Conservation (phyloP, 2,888 invertebrate genomes). For the Chamaedrilus cognettii region DNA sequence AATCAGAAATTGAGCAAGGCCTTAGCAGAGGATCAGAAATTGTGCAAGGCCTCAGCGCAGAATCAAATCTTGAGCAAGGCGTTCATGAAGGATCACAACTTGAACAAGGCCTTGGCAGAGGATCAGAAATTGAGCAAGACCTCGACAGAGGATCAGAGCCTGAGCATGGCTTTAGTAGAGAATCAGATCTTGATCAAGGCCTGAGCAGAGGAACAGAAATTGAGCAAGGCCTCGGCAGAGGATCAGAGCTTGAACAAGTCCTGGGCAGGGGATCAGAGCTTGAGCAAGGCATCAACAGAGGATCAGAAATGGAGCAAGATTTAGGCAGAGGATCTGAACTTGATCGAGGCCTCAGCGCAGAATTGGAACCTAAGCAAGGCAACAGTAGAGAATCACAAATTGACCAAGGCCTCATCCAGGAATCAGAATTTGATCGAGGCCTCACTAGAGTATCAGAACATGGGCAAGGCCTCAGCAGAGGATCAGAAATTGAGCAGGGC, state of each 20-base stretch:
- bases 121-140: too few species aligned
- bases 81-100: too few species aligned
- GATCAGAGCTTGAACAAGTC: neutral
- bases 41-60: neutral
- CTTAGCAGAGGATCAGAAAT: neutral
- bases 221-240: neutral
- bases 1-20: neutral
- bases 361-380: too few species aligned
- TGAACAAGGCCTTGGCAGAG: too few species aligned
- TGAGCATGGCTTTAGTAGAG: neutral
- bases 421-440: too few species aligned
- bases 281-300: neutral
- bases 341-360: neutral
- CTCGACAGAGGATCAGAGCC: neutral
- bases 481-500: neutral
- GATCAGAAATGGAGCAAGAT: neutral
- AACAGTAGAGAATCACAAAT: too few species aligned
- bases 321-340: neutral
- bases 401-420: too few species aligned
- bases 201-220: neutral
- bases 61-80: too few species aligned
- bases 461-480: neutral
- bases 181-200: neutral
- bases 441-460: neutral
- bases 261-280: neutral